Evolutionary conservation across 2,797 vertebrate species (phyloP).

Genomic region (Thamnophis elegans): DNA sequence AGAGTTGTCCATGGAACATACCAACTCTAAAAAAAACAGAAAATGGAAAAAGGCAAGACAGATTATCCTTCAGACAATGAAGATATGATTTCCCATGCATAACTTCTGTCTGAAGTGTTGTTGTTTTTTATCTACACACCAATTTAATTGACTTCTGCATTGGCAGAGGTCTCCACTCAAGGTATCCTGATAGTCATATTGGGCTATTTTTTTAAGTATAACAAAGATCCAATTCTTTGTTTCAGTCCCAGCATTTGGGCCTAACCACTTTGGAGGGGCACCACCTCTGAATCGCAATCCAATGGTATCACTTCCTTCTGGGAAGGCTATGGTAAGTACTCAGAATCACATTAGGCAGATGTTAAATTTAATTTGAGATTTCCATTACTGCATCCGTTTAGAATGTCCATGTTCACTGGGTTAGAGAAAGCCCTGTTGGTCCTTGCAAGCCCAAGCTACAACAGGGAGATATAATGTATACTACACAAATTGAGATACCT

Average conservation of each 20-base stretch:
- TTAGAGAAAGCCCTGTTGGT: neutral
- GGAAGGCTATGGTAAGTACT: slow-evolving; percentile 82
- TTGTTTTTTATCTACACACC: neutral
- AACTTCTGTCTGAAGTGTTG: neutral
- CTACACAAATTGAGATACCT: neutral
- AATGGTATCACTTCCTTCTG: slow-evolving; percentile 81
- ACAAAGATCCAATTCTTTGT: slow-evolving; percentile 32
- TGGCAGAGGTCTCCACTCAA: neutral
- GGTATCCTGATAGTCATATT: neutral
- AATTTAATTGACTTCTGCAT: neutral
- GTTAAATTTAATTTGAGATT: neutral
- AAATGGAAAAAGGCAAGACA: neutral
- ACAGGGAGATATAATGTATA: neutral
- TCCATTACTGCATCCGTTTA: neutral
- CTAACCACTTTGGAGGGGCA: slow-evolving; percentile 79
- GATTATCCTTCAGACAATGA: neutral
- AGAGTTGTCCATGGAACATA: neutral
- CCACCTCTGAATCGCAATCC: slow-evolving; percentile 75
- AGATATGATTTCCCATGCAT: neutral
- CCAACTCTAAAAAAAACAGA: neutral
- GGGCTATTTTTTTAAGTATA: neutral
- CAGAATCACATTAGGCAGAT: neutral
- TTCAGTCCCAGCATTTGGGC: slow-evolving; percentile 83
- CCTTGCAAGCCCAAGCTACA: neutral
- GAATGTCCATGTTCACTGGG: neutral